These are phyloP conservation scores for Nemoura dubitans DNA, from an alignment of 2,888 invertebrate species.

Conservation along the genomic window DNA sequence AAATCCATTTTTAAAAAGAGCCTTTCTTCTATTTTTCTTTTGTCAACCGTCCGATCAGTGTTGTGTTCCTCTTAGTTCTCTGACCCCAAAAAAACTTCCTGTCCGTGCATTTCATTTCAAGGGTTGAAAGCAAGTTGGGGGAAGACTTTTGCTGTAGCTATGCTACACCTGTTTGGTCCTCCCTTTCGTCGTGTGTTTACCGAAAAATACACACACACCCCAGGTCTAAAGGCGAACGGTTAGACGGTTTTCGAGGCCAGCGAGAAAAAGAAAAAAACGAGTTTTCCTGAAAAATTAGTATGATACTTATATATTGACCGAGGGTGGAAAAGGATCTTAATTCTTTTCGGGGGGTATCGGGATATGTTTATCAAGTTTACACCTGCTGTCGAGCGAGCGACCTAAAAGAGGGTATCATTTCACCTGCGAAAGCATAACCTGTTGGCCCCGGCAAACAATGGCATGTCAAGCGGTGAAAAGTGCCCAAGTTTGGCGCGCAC, in stretches of 20 bases:
- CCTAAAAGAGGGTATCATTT: not conserved
- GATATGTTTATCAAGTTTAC: slow-evolving; percentile 12
- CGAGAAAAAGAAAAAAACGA: not conserved
- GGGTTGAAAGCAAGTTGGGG: slow-evolving; percentile 34
- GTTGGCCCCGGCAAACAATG: not conserved
- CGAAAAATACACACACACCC: not conserved
- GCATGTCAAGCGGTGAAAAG: not conserved
- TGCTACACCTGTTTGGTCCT: slow-evolving; percentile 9
- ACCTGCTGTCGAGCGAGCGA: not conserved
- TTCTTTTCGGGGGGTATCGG: not conserved
- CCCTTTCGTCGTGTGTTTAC: not conserved
- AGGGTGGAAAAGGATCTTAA: slow-evolving; percentile 32
- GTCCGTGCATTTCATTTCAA: slow-evolving; percentile 7
- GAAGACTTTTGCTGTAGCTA: not conserved
- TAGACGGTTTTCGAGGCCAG: not conserved
- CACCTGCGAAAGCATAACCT: slow-evolving; percentile 40
- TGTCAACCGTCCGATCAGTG: not conserved
- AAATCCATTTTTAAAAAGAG: slow-evolving; percentile 29
- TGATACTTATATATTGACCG: slow-evolving; percentile 23
- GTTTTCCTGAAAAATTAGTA: slow-evolving; percentile 38
- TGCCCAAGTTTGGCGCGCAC: not conserved
- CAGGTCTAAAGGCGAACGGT: not conserved
- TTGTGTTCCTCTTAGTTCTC: slow-evolving; percentile 38
- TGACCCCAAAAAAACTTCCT: slow-evolving; percentile 38
- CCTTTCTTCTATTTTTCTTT: slow-evolving; percentile 34